A percentile compares a stretch with the other conserved stretches of the same genome.
Conservation (phyloP, 1,140 invertebrate species). For the Neelides sp. region DNA sequence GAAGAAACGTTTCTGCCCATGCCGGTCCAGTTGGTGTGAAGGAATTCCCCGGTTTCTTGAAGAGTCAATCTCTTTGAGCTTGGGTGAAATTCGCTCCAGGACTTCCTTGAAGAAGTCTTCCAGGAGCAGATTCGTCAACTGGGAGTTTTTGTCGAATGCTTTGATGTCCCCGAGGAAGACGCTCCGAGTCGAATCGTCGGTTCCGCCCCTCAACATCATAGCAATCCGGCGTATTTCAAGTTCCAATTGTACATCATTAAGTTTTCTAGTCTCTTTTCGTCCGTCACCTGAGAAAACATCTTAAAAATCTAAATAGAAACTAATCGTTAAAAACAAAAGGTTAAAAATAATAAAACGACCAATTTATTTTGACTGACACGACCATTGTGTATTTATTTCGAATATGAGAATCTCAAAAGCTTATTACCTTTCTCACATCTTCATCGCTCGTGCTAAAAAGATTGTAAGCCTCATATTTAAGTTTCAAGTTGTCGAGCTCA, state of each 20-base stretch:
- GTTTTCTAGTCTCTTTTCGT: too few relatives aligned
- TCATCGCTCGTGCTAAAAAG: too few relatives aligned
- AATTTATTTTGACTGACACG: too few relatives aligned
- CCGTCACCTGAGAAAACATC: too few relatives aligned
- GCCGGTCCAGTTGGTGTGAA: slow-evolving; percentile 99
- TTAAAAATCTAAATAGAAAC: too few relatives aligned
- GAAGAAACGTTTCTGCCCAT: slow-evolving; percentile 92
- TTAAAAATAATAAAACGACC: too few relatives aligned
- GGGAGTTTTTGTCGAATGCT: slow-evolving; percentile 86
- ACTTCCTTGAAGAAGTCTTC: slow-evolving; percentile 87
- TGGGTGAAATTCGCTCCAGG: slow-evolving; percentile 78
- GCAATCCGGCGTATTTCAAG: slow-evolving; percentile 97
- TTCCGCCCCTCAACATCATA: slow-evolving; percentile 98
- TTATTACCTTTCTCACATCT: too few relatives aligned
- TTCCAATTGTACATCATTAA: slow-evolving; percentile 89
- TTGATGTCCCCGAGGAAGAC: slow-evolving; percentile 96
- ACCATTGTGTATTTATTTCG: too few relatives aligned
- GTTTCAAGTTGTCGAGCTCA: slow-evolving; percentile 98
- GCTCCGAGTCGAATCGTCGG: slow-evolving; percentile 97
- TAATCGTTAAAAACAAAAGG: too few relatives aligned
- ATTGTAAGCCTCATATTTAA: slow-evolving; percentile 95
- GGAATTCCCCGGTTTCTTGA: slow-evolving; percentile 74
- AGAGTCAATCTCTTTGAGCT: slow-evolving; percentile 89
- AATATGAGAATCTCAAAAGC: too few relatives aligned
- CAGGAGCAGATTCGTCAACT: slow-evolving; percentile 77